Evolutionary conservation across 92 coral and sea anemone species (phyloP).

Genomic region (Zoanthus solanderi): DNA sequence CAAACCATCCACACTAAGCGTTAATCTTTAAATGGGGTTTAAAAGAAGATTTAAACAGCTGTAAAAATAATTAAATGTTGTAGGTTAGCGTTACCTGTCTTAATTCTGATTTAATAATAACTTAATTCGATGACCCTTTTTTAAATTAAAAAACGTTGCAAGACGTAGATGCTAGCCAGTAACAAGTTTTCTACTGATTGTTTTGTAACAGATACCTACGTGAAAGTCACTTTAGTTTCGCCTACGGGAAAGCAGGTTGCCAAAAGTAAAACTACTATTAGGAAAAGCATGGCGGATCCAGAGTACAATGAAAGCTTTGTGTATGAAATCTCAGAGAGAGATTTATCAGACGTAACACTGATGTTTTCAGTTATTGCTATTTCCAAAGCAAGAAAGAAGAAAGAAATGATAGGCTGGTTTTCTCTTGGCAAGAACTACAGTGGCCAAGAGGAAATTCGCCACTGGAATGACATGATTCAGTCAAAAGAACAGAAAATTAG

Average conservation of each 20-base stretch:
- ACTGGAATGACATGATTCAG: slow-evolving; percentile 99
- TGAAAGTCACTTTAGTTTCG: slow-evolving; percentile 94
- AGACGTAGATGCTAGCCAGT: slow-evolving; percentile 10
- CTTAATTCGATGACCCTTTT: not conserved
- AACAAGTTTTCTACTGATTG: slow-evolving; percentile 41
- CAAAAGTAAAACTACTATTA: slow-evolving; percentile 97
- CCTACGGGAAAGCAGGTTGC: slow-evolving; percentile 98
- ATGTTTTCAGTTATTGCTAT: slow-evolving; percentile 92
- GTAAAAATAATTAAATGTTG: not conserved
- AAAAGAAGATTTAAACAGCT: not conserved
- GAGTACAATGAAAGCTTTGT: slow-evolving; percentile 99
- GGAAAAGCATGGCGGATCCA: slow-evolving; percentile 99
- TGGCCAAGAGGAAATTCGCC: slow-evolving; percentile 97
- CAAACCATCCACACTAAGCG: not conserved
- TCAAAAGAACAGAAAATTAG: slow-evolving; percentile 93
- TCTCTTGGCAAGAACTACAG: slow-evolving; percentile 95
- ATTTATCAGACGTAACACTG: slow-evolving; percentile 92
- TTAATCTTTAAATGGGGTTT: not conserved
- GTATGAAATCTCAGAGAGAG: slow-evolving; percentile 98
- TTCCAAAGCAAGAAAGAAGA: slow-evolving; percentile 94
- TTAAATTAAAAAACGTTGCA: not conserved
- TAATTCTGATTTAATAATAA: not conserved
- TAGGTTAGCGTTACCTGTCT: not conserved
- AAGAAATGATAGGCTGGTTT: slow-evolving; percentile 98
- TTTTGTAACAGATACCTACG: slow-evolving; percentile 92